Conservation (phyloP, 92 coral and sea anemone genomes). For the Epizoanthus stellaris region DNA sequence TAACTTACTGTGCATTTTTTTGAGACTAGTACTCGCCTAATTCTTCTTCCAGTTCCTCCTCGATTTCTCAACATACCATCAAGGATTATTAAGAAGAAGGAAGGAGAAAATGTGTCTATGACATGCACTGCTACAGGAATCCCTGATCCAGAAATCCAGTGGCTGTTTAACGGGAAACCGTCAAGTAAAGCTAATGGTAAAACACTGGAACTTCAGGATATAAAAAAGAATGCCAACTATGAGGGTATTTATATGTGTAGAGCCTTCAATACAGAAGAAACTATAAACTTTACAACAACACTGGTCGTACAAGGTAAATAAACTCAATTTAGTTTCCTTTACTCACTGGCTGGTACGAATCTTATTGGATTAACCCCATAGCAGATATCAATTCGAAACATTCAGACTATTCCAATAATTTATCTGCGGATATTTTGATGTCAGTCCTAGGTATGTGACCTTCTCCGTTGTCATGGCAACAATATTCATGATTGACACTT, state of each 20-base stretch:
- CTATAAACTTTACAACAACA: background rate
- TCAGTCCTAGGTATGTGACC: too few species aligned
- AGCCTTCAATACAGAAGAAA: background rate
- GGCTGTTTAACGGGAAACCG: background rate
- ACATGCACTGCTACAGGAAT: background rate
- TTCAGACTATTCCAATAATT: too few species aligned
- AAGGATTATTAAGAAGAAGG: background rate
- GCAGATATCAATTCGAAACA: too few species aligned
- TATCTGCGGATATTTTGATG: too few species aligned
- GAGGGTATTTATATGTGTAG: background rate
- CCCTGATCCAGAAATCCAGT: background rate
- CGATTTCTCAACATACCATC: background rate
- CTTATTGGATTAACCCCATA: too few species aligned
- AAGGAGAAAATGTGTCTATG: background rate
- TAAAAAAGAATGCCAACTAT: background rate
- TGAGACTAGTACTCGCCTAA: background rate
- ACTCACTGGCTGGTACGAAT: too few species aligned
- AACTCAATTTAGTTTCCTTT: too few species aligned
- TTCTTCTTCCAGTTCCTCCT: background rate
- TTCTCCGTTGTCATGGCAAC: too few species aligned
- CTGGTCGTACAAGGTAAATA: background rate
- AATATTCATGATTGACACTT: too few species aligned
- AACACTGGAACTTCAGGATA: background rate
- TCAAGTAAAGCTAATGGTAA: background rate
- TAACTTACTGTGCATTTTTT: too few species aligned